Evolutionary conservation across 1,140 invertebrate species (phyloP), one percentile per base, ranked within the genome.

Genomic region (Micrasema longulum): DNA sequence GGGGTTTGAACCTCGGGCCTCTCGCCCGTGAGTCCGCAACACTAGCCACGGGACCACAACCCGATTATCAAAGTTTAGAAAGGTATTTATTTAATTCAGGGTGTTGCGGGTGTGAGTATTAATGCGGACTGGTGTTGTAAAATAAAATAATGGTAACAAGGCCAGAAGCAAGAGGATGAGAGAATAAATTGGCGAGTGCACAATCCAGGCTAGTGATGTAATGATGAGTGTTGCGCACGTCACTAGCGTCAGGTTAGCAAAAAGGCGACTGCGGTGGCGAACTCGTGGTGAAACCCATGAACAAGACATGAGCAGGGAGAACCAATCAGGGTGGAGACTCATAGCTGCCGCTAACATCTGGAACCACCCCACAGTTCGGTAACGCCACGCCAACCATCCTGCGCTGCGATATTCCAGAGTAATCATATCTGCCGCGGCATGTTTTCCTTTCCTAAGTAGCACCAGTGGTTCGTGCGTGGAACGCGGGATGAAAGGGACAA

Each of bases 401-500:
- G 79, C 80, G 43, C 82, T 82, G 20, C 79, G 74, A 65, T 78
- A 80, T 66, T 85, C 84, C 31, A 83, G 64, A 26, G 82, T 78
- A 52, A 80, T 75, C 23, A 86, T 69, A 47, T 84, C 82, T 14
- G 78, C 76, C 20, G 84, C 73, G 50, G 78, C 82, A 73, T 82
- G 83, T 0, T 80, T 84, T 0, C 84, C 84, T 70, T 85, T 86
- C 1, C 83, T 78, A 18, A 86, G 75, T 0, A 86, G 43, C 0
- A 81, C 80, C 14, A 85, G 76, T 0, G 83, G 83, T 26, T 85
- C 83, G 50, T 1, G 80, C 78, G 62, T 82, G 81, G n/a, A 77
- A 78, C 10, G 75, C 2, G 92, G 91, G 48, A 87, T 80, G 78
- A 92, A 95, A 0, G 92, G 89, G 48, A 90, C 86, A 18, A 95